Conservation (phyloP, 1,140 invertebrate genomes). For the Bombus affinis region DNA sequence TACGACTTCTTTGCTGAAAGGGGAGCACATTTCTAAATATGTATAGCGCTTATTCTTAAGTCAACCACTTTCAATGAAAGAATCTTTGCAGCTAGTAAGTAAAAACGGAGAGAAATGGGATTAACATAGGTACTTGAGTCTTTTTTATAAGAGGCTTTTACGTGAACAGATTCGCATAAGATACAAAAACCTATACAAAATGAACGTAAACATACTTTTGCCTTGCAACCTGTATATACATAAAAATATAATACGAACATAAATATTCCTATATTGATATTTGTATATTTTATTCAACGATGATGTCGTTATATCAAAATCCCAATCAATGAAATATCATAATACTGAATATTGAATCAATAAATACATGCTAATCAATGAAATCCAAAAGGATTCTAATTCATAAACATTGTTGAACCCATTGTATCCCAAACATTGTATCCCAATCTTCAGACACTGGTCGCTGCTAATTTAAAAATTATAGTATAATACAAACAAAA, state of each 20-base stretch:
- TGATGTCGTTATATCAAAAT: too few species aligned
- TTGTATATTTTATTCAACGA: too few species aligned
- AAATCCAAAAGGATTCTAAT: too few species aligned
- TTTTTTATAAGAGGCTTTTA: background rate
- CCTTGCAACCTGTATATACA: background rate
- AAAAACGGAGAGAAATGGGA: background rate
- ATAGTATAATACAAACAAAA: too few species aligned
- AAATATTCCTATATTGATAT: background rate
- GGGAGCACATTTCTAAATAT: constrained; percentile 38
- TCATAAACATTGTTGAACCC: too few species aligned
- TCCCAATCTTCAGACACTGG: too few species aligned
- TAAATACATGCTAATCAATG: too few species aligned
- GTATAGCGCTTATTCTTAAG: constrained; percentile 22
- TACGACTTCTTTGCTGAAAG: constrained; percentile 48
- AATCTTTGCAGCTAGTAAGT: background rate
- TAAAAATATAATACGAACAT: background rate
- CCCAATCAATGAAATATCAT: too few species aligned
- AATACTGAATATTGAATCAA: too few species aligned
- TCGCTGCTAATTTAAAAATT: too few species aligned
- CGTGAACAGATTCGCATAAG: background rate
- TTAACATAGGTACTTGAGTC: background rate
- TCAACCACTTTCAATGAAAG: constrained; percentile 18
- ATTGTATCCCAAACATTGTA: too few species aligned
- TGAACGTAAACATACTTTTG: background rate
- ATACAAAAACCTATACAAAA: background rate